These are phyloP conservation scores for Apus apus DNA, from an alignment of 2,113 vertebrate species.

Conservation along the genomic window DNA sequence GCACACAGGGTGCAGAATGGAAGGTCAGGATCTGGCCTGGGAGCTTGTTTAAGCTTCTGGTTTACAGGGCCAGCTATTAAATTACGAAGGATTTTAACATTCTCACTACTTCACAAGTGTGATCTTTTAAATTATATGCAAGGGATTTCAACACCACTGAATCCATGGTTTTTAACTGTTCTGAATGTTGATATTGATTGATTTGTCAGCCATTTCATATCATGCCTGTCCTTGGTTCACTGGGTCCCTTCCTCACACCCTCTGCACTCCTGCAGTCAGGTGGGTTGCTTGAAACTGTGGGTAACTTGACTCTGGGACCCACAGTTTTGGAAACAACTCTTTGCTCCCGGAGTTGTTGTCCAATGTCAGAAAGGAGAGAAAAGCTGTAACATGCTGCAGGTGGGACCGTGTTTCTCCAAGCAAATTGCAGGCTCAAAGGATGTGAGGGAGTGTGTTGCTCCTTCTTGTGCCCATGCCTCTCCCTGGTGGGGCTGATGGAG, in stretches of 20 bases:
- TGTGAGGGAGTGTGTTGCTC: background rate
- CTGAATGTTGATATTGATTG: background rate
- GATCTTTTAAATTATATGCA: background rate
- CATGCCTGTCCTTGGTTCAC: background rate
- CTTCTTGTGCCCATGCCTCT: background rate
- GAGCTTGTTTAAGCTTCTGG: background rate
- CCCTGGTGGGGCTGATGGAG: background rate
- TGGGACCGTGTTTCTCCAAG: background rate
- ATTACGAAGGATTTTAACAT: background rate
- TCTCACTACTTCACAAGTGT: background rate
- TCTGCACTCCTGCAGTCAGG: background rate
- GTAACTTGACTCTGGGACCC: background rate
- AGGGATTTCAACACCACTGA: background rate
- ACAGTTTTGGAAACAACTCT: background rate
- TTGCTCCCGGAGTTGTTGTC: background rate
- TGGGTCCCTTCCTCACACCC: background rate
- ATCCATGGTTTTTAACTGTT: rapidly evolving
- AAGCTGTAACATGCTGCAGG: background rate
- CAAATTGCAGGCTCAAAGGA: background rate
- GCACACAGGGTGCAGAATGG: background rate
- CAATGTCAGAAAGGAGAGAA: background rate
- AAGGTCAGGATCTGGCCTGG: background rate
- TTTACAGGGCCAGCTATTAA: background rate
- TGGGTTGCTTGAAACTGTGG: background rate
- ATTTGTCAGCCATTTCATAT: background rate